phyloP scores from a whole-genome alignment of 64 coral and sea anemone species.

The Catalaphyllia jardinei region DNA sequence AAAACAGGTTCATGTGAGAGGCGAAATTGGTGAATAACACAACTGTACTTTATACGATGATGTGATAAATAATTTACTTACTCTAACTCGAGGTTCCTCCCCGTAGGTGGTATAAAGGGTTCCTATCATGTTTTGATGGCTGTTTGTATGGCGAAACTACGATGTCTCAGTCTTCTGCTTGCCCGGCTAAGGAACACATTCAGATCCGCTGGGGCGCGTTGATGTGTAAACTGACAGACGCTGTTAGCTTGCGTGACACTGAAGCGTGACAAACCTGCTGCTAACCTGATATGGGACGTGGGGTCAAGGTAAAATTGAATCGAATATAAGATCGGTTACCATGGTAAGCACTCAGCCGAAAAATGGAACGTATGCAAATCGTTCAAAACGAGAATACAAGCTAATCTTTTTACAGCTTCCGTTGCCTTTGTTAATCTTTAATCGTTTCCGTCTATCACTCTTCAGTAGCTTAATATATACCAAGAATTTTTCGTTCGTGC shows the following conservation, averaged over 20 bases:
- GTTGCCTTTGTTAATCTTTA: background rate
- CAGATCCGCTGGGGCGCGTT: background rate
- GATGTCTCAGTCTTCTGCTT: background rate
- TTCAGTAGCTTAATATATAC: background rate
- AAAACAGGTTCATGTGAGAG: background rate
- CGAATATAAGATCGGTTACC: background rate
- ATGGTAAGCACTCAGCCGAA: background rate
- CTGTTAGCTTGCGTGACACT: conserved; percentile 16
- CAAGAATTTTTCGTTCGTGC: background rate
- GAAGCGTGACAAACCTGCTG: conserved; percentile 9
- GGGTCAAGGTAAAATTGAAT: background rate
- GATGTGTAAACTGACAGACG: background rate
- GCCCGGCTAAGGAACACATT: background rate
- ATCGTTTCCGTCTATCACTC: background rate
- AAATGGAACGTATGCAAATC: background rate
- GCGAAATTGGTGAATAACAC: background rate
- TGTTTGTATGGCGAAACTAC: background rate
- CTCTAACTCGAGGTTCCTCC: conserved; percentile 10
- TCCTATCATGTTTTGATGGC: background rate
- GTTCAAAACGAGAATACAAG: background rate
- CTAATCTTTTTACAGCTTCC: background rate
- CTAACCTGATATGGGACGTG: background rate
- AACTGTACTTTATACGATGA: background rate
- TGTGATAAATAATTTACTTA: conserved; percentile 32
- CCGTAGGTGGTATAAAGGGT: conserved; percentile 22